Percentiles rank a stretch among this genome's conserved stretches.
phyloP scores from a whole-genome alignment of 2,888 invertebrate genomes.

The Heliconius cydno region DNA sequence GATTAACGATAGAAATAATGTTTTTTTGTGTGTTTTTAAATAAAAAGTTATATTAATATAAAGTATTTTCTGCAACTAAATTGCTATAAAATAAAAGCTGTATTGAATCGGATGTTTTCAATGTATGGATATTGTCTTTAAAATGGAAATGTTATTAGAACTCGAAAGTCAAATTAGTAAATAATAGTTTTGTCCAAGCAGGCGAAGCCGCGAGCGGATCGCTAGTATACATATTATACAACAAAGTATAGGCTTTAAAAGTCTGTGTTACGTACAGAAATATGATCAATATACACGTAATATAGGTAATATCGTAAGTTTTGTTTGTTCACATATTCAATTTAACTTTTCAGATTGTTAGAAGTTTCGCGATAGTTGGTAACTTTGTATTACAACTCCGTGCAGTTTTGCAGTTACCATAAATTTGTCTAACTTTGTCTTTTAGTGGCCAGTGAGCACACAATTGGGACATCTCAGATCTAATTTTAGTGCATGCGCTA shows the following conservation, averaged over 20 bases:
- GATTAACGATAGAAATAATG: too few relatives aligned
- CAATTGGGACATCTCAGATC: constrained; percentile 3
- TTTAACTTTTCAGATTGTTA: constrained; percentile 28
- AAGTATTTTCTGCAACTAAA: too few relatives aligned
- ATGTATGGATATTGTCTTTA: too few relatives aligned
- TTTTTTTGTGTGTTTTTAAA: too few relatives aligned
- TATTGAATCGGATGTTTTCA: too few relatives aligned
- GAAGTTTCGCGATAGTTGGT: constrained; percentile 6
- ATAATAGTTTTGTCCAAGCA: too few relatives aligned
- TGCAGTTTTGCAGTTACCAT: constrained; percentile 24
- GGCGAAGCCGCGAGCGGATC: too few relatives aligned
- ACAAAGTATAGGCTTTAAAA: background rate
- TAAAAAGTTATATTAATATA: too few relatives aligned
- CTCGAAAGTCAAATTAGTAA: too few relatives aligned
- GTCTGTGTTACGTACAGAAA: background rate
- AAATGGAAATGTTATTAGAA: too few relatives aligned
- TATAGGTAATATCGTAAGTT: background rate
- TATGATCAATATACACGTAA: background rate
- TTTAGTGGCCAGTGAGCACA: background rate
- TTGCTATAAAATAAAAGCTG: too few relatives aligned
- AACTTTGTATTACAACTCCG: constrained; percentile 11
- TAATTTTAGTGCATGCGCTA: background rate
- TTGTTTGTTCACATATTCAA: constrained; percentile 18
- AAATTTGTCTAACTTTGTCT: constrained; percentile 18
- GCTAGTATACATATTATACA: too few relatives aligned